Evolutionary conservation across 2,797 vertebrate species (phyloP), one percentile per base, ranked within the genome.

Genomic region (Cuniculus paca): DNA sequence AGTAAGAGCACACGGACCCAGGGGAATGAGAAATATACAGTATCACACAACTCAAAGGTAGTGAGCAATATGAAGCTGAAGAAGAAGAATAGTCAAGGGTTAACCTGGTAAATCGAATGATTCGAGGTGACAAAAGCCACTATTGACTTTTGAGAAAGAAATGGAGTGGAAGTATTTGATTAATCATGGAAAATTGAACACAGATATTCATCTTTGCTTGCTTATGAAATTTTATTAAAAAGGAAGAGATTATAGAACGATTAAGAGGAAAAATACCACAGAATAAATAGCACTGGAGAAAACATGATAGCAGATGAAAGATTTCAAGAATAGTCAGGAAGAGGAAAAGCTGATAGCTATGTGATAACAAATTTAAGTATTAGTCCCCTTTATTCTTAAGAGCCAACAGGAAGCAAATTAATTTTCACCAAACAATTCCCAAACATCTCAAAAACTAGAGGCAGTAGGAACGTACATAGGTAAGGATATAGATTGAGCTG

Each of bases 181-280:
- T 88, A 75, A 75, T 91, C 26, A 45, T 48, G 58, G 7, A 26
- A 39, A 80, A 52, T 42, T 85, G 52, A 93, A 74, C 42, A 42
- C 28, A 88, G 42, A 82, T 82, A 26, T 50, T n/a, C 56, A 48
- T 86, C n/a, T 95, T 82, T 89, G 48, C 28, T 70, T 22, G 42
- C 70, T 68, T 77, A 28, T 42, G 12, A 86, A 60, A 92, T 45
- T 50, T 31, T 81, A 88, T 68, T 31, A 58, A 94, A 94, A 90
- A 72, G 50, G 11, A 88, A 28, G 12, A n/a, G 26, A 24, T 86
- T 70, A 72, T 70, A 28, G 45, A 80, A 22, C 16, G 36, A 88
- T 78, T 77, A 39, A 82, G 86, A 77, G 34, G 48, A 17, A 48
- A 93, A 96, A 42, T 7, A 74, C 0, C 36, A 78, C 4, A 70